Evolutionary conservation across 2,113 vertebrate genomes (phyloP), one percentile per base, ranked within the genome.

Genomic region (Heptranchias perlo): DNA sequence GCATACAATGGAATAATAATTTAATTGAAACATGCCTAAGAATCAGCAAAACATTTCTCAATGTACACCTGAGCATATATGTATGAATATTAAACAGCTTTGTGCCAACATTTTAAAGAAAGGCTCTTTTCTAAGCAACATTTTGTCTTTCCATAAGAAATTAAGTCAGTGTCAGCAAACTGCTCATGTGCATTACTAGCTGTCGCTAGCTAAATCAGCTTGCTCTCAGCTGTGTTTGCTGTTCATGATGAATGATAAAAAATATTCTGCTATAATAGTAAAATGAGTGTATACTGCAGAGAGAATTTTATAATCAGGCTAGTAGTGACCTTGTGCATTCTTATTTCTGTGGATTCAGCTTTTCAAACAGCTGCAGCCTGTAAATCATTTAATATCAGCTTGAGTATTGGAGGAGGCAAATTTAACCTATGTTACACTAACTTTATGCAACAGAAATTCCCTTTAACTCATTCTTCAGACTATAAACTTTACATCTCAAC

Each of bases 231-330:
- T 35, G 35, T 35, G 31, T 91, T 91, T 91, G 52, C 87, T 35
- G 35, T 91, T 58, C 28, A 91, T 58, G 87, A 28, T 58, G 87
- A 91, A 91, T 35, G 25, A 91, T 58, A 4, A 58, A 58, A 91
- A 91, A 52, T 86, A 49, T 91, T 91, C 87, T 31, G 52, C 87
- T 91, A 16, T 31, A 58, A 52, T 16, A 91, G 52, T 58, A 58
- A 54, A 91, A 91, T 58, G 28, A 91, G 52, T 91, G 54, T 91
- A 16, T 91, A 31, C 28, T 91, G 52, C 31, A 4, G 52, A 58
- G 28, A 91, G 52, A 58, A 58, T 91, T 58, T 11, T 91, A 91
- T 58, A 91, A 91, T 91, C 87, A 91, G 87, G 87, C 25, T 58
- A 11, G 49, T 58, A 91, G 87, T 54, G 52, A 91, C 87, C 23